phyloP scores from a whole-genome alignment of 2,797 vertebrate species.

The Melanotaenia boesemani region DNA sequence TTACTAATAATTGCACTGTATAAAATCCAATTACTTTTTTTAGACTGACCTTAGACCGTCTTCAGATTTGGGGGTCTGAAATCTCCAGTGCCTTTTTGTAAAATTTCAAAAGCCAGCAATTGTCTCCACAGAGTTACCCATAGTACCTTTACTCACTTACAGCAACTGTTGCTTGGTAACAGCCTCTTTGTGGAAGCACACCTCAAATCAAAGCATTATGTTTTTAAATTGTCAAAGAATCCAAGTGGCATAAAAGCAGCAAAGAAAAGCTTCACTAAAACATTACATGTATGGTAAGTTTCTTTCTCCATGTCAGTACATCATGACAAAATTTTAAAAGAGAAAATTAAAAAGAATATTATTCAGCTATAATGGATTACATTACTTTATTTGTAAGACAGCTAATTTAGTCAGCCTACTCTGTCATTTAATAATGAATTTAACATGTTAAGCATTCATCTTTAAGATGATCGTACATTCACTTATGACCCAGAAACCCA shows the following conservation, averaged over 20 bases:
- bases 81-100: conserved; percentile 23
- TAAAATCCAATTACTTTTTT: conserved; percentile 11
- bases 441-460: conserved; percentile 38
- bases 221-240: conserved; percentile 38
- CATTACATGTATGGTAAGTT: neutral
- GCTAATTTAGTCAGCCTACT: conserved; percentile 27
- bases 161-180: conserved; percentile 75
- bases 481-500: conserved; percentile 75
- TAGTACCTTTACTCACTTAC: conserved; percentile 46
- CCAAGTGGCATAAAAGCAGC: conserved; percentile 21
- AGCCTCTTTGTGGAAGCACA: conserved; percentile 34
- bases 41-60: neutral
- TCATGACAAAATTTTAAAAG: neutral
- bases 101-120: conserved; percentile 39
- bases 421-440: conserved; percentile 41
- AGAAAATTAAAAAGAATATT: neutral
- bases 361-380: neutral
- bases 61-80: conserved; percentile 18
- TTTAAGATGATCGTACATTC: conserved; percentile 35
- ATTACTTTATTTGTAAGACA: conserved; percentile 16
- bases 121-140: conserved; percentile 43
- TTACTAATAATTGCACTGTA: neutral
- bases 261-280: conserved; percentile 14
- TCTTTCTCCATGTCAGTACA: conserved; percentile 2
- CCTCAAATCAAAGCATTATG: conserved; percentile 45